Base-by-base conservation (phyloP, 2,888 invertebrate species). In the Urechis unicinctus region DNA sequence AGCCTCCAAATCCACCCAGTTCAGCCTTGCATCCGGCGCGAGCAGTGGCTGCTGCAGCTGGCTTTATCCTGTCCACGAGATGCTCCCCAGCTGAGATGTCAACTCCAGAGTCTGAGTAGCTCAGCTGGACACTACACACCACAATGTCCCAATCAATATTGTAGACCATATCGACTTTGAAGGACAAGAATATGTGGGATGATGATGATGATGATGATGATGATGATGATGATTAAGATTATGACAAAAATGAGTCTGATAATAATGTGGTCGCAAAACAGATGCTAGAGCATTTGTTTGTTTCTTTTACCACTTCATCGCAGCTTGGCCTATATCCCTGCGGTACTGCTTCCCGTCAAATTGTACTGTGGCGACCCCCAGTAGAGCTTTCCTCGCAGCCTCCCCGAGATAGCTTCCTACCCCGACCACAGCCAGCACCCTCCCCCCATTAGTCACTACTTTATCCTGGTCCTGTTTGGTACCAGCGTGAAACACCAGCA, bases 51-150 rank as follows among this genome's bases (percentile, higher is more conserved):
- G 86, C 85, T 0, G 90, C 90, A 0, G 88, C 76, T 0, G 89
- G 88, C 76, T 92, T 92, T 56, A 98, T 89, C 41, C 74, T 75
- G 5, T 86, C 83, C 0, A 98, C 89, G 2, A 98, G 80, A 30
- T 85, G 84, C 66, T 96, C 91, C 0, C 95, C 96, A 1, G 92
- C 92, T 64, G 85, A 86, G 63, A 98, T 96, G 75, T 94, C 91
- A 1, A 98, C 97, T 0, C 97, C 97, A 68, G 81, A 73, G 41
- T 72, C 88, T 85, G 89, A 88, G 80, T 97, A 98, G 0, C 92
- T 91, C 31, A 76, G 56, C 4, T 57, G 17, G 41, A 21, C 31
- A 17, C n/a, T n/a, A n/a, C n/a, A n/a, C n/a, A 36, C 41, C 9
- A 9, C 9, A n/a, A 36, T 36, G 9, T 36, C 41, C 9, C 41